Percentiles rank a stretch among this genome's conserved stretches.
Evolutionary conservation across 2,797 vertebrate genomes (phyloP).

Genomic region (Protosalanx chinensis): DNA sequence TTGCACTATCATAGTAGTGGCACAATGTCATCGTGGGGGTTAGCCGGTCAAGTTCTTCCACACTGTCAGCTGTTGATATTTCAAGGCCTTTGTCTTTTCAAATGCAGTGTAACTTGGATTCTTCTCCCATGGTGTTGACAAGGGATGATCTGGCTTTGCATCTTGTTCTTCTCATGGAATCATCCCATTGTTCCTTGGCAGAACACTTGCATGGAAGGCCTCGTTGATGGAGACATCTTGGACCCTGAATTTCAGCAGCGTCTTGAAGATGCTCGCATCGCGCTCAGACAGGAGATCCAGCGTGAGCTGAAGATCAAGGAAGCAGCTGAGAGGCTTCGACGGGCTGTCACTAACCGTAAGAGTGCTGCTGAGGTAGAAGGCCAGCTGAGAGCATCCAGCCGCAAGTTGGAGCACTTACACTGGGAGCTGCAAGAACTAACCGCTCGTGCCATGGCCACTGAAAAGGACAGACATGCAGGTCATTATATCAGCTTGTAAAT

Average conservation of each 20-base stretch:
- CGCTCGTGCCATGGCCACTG: conserved; percentile 85
- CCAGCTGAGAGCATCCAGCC: conserved; percentile 87
- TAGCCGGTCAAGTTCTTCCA: no score
- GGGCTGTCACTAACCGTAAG: conserved; percentile 88
- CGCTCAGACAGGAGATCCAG: conserved; percentile 85
- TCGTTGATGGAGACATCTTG: conserved; percentile 73
- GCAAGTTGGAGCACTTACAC: conserved; percentile 86
- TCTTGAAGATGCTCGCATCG: conserved; percentile 79
- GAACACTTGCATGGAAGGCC: conserved; percentile 64
- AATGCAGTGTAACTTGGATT: no score
- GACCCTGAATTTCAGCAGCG: conserved; percentile 82
- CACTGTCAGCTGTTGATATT: no score
- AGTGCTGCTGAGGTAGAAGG: conserved; percentile 88
- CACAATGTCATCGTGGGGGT: no score
- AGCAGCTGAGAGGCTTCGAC: conserved; percentile 86
- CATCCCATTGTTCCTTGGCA: conserved; percentile 33
- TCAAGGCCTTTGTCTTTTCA: no score
- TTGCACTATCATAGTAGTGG: no score
- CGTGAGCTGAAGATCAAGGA: conserved; percentile 93
- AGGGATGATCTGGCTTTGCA: no score
- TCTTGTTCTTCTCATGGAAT: neutral
- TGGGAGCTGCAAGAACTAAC: conserved; percentile 86
- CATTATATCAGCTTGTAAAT: conserved; percentile 64
- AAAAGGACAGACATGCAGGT: conserved; percentile 90
- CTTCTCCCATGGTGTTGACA: neutral